Evolutionary conservation across 2,797 vertebrate genomes (phyloP), one percentile per base, ranked within the genome.

Genomic region (Hoplostethus atlanticus): DNA sequence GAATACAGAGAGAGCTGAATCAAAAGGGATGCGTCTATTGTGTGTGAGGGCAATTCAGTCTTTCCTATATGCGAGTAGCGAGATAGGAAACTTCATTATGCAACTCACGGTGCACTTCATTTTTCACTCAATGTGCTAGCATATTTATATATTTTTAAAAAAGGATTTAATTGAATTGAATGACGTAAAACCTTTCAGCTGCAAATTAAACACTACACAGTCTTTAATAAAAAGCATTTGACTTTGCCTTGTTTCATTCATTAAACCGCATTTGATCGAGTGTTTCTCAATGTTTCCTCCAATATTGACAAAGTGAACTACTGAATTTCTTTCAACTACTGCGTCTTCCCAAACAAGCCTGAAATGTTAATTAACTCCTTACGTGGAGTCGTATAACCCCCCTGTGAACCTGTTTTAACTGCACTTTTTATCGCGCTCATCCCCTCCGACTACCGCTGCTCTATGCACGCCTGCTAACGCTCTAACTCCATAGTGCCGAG

Each of bases 161-260:
- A 71, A 44, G 57, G 50, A 80, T 79, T 89, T 79, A 40, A 87
- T 87, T 81, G 77, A 84, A 84, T 77, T 21, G 21, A 80, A 79
- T 82, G 64, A 79, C 21, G 21, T 21, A 85, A 80, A 80, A 54
- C 58, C 67, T 81, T 77, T 84, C 68, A 72, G 68, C 64, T 59
- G 38, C 70, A 86, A 78, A 83, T 86, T 82, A 81, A 89, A 83
- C 51, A 73, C 54, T 10, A 9, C 63, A 68, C 46, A 0, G 2
- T 83, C 59, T 81, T 84, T 46, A 61, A 76, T 21, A 21, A 21
- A 21, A 64, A 44, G 55, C 68, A 63, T 81, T 77, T 70, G n/a
- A 36, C 31, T 57, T 36, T 25, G 34, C 38, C 64, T 72, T 76
- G 62, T 84, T 85, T 79, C 31, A 71, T 73, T 83, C 71, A 79